phyloP scores from a whole-genome alignment of 2,797 vertebrate species.

The Cyclopterus lumpus region DNA sequence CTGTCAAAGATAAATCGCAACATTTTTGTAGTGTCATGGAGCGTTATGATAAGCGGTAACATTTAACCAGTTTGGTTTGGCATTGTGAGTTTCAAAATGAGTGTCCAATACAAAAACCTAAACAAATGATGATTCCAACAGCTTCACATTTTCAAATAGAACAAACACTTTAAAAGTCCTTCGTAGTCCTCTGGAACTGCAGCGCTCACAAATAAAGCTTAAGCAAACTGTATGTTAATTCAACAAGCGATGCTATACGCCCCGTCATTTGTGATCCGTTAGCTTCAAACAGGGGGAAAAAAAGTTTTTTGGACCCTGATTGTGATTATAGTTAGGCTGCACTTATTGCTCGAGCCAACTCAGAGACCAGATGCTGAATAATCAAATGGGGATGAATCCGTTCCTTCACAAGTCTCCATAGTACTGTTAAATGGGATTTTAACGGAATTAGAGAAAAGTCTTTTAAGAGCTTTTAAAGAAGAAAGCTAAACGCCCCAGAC shows the following conservation, averaged over 20 bases:
- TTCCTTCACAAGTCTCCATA: constrained; percentile 38
- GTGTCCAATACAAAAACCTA: constrained; percentile 55
- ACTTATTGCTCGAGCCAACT: constrained; percentile 80
- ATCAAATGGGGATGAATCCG: constrained; percentile 36
- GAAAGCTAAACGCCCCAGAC: constrained; percentile 27
- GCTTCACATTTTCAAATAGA: constrained; percentile 78
- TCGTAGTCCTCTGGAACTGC: constrained; percentile 66
- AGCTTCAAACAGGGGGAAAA: constrained; percentile 37
- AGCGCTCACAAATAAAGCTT: constrained; percentile 47
- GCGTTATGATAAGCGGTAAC: constrained; percentile 74
- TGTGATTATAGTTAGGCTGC: constrained; percentile 68
- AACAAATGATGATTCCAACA: constrained; percentile 50
- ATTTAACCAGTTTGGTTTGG: constrained; percentile 72
- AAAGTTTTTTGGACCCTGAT: constrained; percentile 72
- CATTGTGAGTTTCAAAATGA: constrained; percentile 65
- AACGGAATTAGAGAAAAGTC: constrained; percentile 48
- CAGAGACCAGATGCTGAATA: constrained; percentile 61
- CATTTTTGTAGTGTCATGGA: constrained; percentile 89
- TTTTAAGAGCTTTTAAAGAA: constrained; percentile 46
- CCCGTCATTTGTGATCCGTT: constrained; percentile 43
- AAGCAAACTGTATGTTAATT: constrained; percentile 44
- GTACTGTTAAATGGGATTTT: constrained; percentile 26
- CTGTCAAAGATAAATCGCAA: constrained; percentile 86
- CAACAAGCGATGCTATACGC: constrained; percentile 50
- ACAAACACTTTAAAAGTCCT: constrained; percentile 72